Evolutionary conservation across 2,113 vertebrate genomes (phyloP), one percentile per base, ranked within the genome.

Genomic region (Lycaon pictus): DNA sequence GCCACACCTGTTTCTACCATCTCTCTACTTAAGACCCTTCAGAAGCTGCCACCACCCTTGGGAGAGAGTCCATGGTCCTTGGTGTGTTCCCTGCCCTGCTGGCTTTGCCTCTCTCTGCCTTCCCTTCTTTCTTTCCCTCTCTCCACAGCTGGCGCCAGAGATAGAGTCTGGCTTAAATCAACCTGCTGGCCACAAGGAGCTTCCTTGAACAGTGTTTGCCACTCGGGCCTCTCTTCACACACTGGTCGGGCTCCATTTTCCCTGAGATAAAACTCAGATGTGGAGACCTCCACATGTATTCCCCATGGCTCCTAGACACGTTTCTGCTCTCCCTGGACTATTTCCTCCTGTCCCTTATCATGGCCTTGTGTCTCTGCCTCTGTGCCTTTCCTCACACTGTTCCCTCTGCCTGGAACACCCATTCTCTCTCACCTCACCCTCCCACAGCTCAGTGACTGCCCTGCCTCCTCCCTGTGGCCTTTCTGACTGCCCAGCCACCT

Each of bases 371-470:
- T 63, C 29, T 58, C 12, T 10, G 10, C 37, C 62, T 92, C 76
- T 15, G n/a, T 5, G 35, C 13, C 0, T 74, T 65, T 72, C 51
- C 25, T 19, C 12, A 16, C 7, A 0, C 19, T 12, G 19, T 35
- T 56, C 23, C 22, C 51, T 63, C 67, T 2, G 1, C 62, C 63
- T 53, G 15, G 25, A 48, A 9, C 15, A 19, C 35, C 56, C 15
- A 5, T 23, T 56, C 29, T 37, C 58, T 22, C 37, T 32, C 11
- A 10, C 43, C 9, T 1, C 11, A 5, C 80, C 60, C 35, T n/a
- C 43, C 53, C 32, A 7, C 20, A 22, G 11, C 11, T 11, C 1
- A 0, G 0, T 0, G 0, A 29, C 43, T 37, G 32, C 27, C 71
- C 60, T 62, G 17, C 22, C 43, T 25, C 20, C 9, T 22, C 13